Evolutionary conservation across 2,113 vertebrate genomes (phyloP), one percentile per base, ranked within the genome.

Genomic region (Tympanuchus pallidicinctus): DNA sequence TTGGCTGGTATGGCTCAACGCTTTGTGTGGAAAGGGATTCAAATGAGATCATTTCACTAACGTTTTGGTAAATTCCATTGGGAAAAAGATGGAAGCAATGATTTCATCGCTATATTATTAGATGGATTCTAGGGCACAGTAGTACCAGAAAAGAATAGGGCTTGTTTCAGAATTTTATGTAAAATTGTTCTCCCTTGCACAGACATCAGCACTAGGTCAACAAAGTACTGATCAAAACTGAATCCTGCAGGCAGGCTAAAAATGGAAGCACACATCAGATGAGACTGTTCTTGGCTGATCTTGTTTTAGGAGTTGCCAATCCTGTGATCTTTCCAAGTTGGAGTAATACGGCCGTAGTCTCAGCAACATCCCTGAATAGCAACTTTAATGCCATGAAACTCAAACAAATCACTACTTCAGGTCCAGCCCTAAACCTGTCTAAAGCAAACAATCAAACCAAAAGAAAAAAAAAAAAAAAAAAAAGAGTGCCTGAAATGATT

Each of bases 21-120:
- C 80, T 86, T 86, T 94, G 76, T 81, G 91, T 91, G 73, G 82
- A 96, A 94, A 84, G 76, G 57, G 93, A 72, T 88, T 94, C 86
- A 95, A 94, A 94, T 96, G 91, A 96, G 76, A 94, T 91, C 79
- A 94, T 95, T 97, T 94, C 93, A 95, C 85, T 94, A 92, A 88
- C 45, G 79, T 83, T 95, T 94, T 82, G 57, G 88, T 94, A 83
- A 92, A 93, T 84, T 94, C 96, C 34, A 3, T 38, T 82, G 91
- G 91, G 95, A 96, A 95, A 92, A 95, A 97, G 91, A 93, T 94
- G 94, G 95, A 94, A 82, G 89, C 93, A 95, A 94, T 95, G 94
- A 97, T 92, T 96, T 94, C 93, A 93, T 86, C 94, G 90, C 73
- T 61, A 78, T 96, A 94, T 91, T 94, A 95, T 94, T 94, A 92